Evolutionary conservation across 1,140 invertebrate species (phyloP), one percentile per base, ranked within the genome.

Genomic region (Drosophila orosa): DNA sequence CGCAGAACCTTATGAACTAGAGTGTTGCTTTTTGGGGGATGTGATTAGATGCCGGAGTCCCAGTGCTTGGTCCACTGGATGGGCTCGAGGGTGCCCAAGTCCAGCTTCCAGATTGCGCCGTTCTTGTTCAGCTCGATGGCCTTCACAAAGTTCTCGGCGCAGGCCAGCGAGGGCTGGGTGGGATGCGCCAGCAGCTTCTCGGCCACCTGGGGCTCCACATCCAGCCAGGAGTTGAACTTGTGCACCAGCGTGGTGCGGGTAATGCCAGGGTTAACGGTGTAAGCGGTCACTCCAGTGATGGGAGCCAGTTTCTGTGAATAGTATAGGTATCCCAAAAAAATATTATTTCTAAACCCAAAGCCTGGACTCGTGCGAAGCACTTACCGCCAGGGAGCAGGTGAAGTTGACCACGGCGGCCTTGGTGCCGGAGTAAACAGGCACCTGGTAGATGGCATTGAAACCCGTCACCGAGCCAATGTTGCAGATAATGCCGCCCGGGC

Each of bases 391-490:
- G 9, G 92, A 92, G 42, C 78, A 79, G 25, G 93, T 93, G 59
- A 92, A 93, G 39, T 92, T 93, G 22, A 93, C 75, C 12, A 93
- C 91, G 33, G 91, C 93, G 55, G 93, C 92, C 73, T 94, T 94
- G 8, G 92, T 92, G 19, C 91, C 93, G 5, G 74, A 77, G 74
- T 94, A 94, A 3, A 92, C 82, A 1, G 93, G 93, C 50, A 89
- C 66, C 63, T 84, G 78, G 47, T 85, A 81, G 27, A 89, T 85
- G 48, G 90, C 67, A 55, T 87, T 90, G 50, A 94, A 92, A 33
- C 95, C 94, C 57, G 93, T 91, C 63, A 95, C 93, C 5, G 95
- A 95, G 13, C 94, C 93, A 27, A 95, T 89, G 67, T 95, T 96
- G 13, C 95, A 93, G 35, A 96, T 93, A 4, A 94, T 93, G 24